These are phyloP conservation scores for Sycophaga agraensis DNA, from an alignment of 1,140 invertebrate species.

Conservation along the genomic window DNA sequence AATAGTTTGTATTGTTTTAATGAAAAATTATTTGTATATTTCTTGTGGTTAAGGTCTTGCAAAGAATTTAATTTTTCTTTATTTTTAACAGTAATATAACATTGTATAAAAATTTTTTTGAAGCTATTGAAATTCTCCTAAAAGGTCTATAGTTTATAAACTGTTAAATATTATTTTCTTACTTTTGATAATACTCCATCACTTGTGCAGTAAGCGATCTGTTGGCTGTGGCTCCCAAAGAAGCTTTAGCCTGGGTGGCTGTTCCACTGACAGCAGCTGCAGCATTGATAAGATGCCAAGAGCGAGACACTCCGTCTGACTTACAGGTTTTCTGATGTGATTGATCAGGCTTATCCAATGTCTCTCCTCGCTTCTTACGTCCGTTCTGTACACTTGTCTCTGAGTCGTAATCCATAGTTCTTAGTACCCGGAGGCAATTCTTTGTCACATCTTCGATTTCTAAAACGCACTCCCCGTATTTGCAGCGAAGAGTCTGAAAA, in stretches of 20 bases:
- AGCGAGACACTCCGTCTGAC: slow-evolving; percentile 32
- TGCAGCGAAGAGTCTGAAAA: not conserved
- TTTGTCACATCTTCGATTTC: slow-evolving; percentile 32
- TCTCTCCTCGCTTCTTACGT: slow-evolving; percentile 35
- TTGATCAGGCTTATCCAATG: not conserved
- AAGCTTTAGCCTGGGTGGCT: slow-evolving; percentile 1
- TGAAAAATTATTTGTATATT: no score
- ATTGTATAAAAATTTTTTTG: no score
- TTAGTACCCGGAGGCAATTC: not conserved
- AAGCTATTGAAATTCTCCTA: no score
- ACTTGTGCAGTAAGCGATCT: slow-evolving; percentile 48
- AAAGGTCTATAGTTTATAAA: no score
- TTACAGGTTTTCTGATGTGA: no score
- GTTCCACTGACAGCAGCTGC: slow-evolving; percentile 1
- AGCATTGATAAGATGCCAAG: slow-evolving; percentile 21
- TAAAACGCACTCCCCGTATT: not conserved
- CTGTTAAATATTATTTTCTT: no score
- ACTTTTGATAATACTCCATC: slow-evolving; percentile 47
- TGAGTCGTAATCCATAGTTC: slow-evolving; percentile 50
- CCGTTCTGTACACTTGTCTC: slow-evolving; percentile 44
- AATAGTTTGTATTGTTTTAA: no score
- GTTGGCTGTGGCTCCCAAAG: slow-evolving; percentile 22
- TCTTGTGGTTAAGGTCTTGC: no score
- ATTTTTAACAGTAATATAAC: no score
- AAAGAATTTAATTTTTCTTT: no score